phyloP scores from a whole-genome alignment of 2,888 invertebrate genomes.

The Parnassius smintheus region DNA sequence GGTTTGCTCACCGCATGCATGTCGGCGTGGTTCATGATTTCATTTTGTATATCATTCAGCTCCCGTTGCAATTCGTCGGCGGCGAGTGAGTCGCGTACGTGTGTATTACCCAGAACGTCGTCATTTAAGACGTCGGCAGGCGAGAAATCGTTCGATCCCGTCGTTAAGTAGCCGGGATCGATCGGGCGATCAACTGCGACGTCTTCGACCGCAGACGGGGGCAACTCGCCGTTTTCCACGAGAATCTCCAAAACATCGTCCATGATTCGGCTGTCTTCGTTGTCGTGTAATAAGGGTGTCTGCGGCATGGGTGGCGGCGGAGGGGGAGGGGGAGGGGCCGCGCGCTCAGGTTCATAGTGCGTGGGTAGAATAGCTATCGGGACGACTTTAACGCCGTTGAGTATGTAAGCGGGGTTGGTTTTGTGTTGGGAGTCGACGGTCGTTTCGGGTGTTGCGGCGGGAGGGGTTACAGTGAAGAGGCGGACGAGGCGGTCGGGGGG shows the following conservation, averaged over 20 bases:
- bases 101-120: conserved; percentile 55
- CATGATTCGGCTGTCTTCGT: conserved; percentile 87
- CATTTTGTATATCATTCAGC: conserved; percentile 70
- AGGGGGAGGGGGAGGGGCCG: conserved; percentile 43
- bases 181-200: conserved; percentile 75
- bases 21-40: conserved; percentile 68
- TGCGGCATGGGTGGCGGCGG: conserved; percentile 60
- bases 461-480: conserved; percentile 59
- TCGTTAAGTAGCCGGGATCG: conserved; percentile 45
- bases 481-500: conserved; percentile 56
- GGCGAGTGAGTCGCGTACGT: conserved; percentile 59
- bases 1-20: conserved; percentile 48
- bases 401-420: conserved; percentile 80
- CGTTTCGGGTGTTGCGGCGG: conserved; percentile 36
- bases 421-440: conserved; percentile 41
- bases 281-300: conserved; percentile 46
- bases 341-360: conserved; percentile 65
- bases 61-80: conserved; percentile 69
- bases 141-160: conserved; percentile 49
- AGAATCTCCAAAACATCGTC: conserved; percentile 96
- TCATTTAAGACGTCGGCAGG: conserved; percentile 61
- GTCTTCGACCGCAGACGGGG: conserved; percentile 90
- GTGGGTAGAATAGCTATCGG: conserved; percentile 74
- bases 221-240: conserved; percentile 95
- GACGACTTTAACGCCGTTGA: conserved; percentile 82